Percentiles rank a stretch among this genome's conserved stretches.
These are phyloP conservation scores for Sycophaga agraensis DNA, from an alignment of 1,140 invertebrate species.

Conservation along the genomic window DNA sequence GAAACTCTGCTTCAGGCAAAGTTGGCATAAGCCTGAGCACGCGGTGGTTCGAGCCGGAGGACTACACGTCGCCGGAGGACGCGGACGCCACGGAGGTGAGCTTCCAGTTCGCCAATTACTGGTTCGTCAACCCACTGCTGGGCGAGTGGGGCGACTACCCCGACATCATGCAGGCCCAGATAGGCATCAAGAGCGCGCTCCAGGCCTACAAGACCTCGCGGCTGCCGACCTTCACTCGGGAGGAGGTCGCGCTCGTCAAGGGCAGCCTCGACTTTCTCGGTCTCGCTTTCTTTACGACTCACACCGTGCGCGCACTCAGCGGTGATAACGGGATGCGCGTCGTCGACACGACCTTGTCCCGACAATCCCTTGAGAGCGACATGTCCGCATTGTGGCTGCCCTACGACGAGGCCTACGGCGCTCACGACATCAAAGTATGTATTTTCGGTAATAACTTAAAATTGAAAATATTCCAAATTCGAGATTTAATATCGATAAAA, in stretches of 20 bases:
- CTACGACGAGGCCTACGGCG: background rate
- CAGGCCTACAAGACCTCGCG: conserved; percentile 55
- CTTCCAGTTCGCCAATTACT: conserved; percentile 61
- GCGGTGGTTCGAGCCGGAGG: conserved; percentile 64
- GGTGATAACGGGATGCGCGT: background rate
- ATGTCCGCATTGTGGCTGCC: background rate
- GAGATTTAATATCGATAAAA: too few relatives aligned
- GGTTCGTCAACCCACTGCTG: conserved; percentile 58
- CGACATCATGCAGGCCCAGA: conserved; percentile 50
- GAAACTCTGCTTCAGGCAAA: conserved; percentile 57
- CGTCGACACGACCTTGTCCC: background rate
- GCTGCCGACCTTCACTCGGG: conserved; percentile 56
- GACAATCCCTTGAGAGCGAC: background rate
- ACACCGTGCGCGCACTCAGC: background rate
- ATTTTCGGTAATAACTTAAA: too few relatives aligned
- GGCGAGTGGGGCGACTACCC: conserved; percentile 61
- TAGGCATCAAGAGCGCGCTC: conserved; percentile 51
- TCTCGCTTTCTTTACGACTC: conserved; percentile 50
- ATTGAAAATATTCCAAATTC: too few relatives aligned
- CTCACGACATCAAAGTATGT: background rate
- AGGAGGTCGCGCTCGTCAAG: conserved; percentile 54
- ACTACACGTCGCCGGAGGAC: conserved; percentile 48
- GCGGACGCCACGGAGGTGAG: conserved; percentile 58
- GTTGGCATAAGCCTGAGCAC: conserved; percentile 66
- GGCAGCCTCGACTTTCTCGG: conserved; percentile 52